Evolutionary conservation across 2,888 invertebrate species (phyloP).

Genomic region (Mythimna impura): DNA sequence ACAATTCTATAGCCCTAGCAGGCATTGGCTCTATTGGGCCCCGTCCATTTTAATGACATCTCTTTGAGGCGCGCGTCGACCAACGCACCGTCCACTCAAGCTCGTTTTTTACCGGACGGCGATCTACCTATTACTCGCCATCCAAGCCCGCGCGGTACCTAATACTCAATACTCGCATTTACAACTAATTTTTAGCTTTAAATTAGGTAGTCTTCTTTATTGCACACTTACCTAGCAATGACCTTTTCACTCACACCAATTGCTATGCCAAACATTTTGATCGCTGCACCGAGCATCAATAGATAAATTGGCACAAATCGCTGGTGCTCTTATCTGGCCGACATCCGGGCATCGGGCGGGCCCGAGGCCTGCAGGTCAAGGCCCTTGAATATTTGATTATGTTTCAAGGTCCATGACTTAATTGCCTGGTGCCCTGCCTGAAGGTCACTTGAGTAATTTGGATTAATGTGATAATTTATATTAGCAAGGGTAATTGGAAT

Average conservation of each 20-base stretch:
- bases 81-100: no score
- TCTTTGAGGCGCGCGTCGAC: no score
- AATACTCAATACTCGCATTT: no score
- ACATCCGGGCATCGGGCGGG: conserved; percentile 41
- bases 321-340: conserved; percentile 44
- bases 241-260: conserved; percentile 9
- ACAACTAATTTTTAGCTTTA: no score
- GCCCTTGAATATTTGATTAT: conserved; percentile 47
- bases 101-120: no score
- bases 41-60: no score
- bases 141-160: no score
- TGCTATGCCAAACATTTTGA: conserved; percentile 41
- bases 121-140: no score
- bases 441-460: conserved; percentile 36
- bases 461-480: conserved; percentile 32
- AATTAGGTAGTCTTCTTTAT: neutral
- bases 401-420: conserved; percentile 43
- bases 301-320: conserved; percentile 40
- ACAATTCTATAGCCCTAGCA: no score
- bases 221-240: neutral
- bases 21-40: no score
- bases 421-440: conserved; percentile 16
- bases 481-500: conserved; percentile 21
- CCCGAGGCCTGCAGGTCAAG: conserved; percentile 56
- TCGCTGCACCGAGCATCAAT: conserved; percentile 36